phyloP scores from a whole-genome alignment of 2,113 vertebrate species.

The Ia io region DNA sequence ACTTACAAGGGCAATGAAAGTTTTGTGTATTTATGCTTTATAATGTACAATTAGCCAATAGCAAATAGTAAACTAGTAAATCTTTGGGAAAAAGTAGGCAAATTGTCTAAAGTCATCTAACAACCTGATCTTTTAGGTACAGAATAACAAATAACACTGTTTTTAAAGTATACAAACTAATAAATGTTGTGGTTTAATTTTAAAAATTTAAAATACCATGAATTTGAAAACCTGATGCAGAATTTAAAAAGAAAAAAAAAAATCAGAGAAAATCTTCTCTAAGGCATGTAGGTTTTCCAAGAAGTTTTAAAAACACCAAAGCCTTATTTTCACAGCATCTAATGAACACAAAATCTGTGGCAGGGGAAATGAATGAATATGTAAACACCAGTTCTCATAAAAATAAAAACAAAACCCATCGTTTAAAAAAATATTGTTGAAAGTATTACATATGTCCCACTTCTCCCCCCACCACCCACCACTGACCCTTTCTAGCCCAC shows the following conservation, averaged over 20 bases:
- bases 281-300: background rate
- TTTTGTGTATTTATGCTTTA: background rate
- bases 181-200: background rate
- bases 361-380: background rate
- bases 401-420: background rate
- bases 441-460: too few relatives aligned
- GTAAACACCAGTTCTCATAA: background rate
- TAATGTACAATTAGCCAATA: too few relatives aligned
- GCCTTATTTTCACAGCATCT: background rate
- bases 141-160: background rate
- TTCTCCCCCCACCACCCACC: too few relatives aligned
- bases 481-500: too few relatives aligned
- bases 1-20: conserved; percentile 8
- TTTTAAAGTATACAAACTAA: background rate
- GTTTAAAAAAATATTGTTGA: too few relatives aligned
- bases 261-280: background rate
- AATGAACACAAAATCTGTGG: background rate
- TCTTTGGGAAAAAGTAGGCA: background rate
- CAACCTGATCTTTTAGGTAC: background rate
- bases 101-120: background rate
- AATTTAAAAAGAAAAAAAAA: background rate
- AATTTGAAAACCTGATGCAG: background rate
- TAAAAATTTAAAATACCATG: background rate
- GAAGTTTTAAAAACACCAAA: background rate
- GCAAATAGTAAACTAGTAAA: background rate